These are phyloP conservation scores for Misgurnus anguillicaudatus DNA, from an alignment of 2,113 vertebrate genomes.

Conservation along the genomic window DNA sequence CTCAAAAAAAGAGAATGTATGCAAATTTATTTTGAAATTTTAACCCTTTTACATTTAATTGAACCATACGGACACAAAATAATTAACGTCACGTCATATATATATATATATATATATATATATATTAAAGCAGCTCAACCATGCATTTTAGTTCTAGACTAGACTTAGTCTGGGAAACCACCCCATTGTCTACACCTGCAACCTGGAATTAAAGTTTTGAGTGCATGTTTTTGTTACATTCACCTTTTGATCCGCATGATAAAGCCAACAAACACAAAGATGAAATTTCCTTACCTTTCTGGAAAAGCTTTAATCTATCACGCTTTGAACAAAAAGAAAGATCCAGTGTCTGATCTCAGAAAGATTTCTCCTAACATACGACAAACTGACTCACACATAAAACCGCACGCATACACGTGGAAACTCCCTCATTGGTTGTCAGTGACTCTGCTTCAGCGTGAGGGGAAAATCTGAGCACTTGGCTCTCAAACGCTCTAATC, in stretches of 20 bases:
- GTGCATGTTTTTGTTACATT: constrained; percentile 10
- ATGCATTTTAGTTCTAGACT: no score
- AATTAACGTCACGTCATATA: no score
- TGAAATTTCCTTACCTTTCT: constrained; percentile 70
- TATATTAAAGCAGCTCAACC: no score
- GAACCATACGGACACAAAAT: no score
- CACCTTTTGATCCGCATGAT: constrained; percentile 48
- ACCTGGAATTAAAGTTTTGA: constrained; percentile 2
- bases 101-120: no score
- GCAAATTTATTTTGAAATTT: no score
- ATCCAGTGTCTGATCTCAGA: constrained; percentile 66
- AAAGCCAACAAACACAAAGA: constrained; percentile 61
- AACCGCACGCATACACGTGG: constrained; percentile 67
- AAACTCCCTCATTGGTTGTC: constrained; percentile 69
- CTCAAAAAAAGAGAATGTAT: no score
- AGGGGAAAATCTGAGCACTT: constrained; percentile 57
- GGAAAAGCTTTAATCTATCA: constrained; percentile 71
- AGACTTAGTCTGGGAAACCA: no score
- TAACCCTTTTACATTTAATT: no score
- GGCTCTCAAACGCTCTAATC: background rate
- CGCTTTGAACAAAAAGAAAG: constrained; percentile 69
- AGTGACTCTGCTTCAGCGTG: constrained; percentile 72
- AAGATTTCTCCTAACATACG: constrained; percentile 58
- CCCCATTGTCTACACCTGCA: constrained; percentile 16
- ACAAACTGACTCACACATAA: constrained; percentile 63